A percentile compares a stretch with the other conserved stretches of the same genome.
phyloP scores from a whole-genome alignment of 2,113 vertebrate species.

The Geococcyx californianus region DNA sequence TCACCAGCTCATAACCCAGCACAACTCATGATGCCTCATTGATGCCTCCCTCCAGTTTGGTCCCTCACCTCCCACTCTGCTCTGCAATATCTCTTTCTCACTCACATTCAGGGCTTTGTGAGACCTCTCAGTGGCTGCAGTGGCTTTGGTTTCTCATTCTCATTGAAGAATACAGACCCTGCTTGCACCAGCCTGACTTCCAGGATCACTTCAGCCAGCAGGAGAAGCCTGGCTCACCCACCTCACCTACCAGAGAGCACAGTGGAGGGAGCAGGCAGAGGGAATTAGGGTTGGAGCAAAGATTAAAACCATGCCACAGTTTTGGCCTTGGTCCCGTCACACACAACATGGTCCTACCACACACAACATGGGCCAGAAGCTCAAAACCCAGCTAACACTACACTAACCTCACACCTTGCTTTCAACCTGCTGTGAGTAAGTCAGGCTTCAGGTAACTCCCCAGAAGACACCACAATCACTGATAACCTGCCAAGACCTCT shows the following conservation, averaged over 20 bases:
- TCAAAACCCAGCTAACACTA: not conserved
- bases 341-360: not conserved
- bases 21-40: not conserved
- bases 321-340: not conserved
- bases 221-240: not conserved
- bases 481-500: not conserved
- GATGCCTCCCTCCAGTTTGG: not conserved
- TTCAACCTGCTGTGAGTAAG: not conserved
- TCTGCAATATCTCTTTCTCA: not conserved
- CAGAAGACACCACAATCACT: not conserved
- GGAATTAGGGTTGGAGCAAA: not conserved
- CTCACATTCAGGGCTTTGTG: not conserved
- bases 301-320: not conserved
- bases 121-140: accelerated
- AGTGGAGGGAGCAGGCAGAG: not conserved
- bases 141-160: not conserved
- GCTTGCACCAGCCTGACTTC: not conserved
- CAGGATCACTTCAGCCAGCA: not conserved
- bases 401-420: not conserved
- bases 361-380: not conserved
- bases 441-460: not conserved
- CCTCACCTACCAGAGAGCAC: not conserved
- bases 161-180: not conserved
- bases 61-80: not conserved
- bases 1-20: not conserved